phyloP scores from a whole-genome alignment of 2,888 invertebrate species.

The Drosophila ustulata region DNA sequence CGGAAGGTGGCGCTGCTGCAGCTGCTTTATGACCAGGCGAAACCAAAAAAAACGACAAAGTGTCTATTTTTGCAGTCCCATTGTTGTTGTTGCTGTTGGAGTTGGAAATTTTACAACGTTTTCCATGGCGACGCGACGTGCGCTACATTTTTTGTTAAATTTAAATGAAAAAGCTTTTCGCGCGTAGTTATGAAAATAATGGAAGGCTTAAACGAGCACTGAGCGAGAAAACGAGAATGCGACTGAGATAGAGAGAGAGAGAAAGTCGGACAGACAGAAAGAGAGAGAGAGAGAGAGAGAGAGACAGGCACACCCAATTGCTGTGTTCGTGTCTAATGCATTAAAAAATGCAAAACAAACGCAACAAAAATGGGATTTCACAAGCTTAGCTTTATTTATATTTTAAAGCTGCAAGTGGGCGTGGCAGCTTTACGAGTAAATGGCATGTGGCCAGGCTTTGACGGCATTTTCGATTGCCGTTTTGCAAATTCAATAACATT shows the following conservation, averaged over 20 bases:
- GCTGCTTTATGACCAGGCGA: constrained; percentile 71
- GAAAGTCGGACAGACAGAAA: background rate
- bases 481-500: constrained; percentile 71
- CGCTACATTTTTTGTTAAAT: constrained; percentile 63
- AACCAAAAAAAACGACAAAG: constrained; percentile 34
- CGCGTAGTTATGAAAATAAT: constrained; percentile 78
- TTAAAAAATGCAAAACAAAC: constrained; percentile 44
- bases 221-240: background rate
- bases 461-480: constrained; percentile 22
- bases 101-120: constrained; percentile 69
- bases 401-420: constrained; percentile 24
- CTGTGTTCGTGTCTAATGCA: constrained; percentile 50
- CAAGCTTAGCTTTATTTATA: constrained; percentile 42
- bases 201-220: constrained; percentile 49
- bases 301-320: constrained; percentile 5
- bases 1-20: constrained; percentile 77
- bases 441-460: constrained; percentile 48
- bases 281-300: background rate
- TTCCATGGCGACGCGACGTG: constrained; percentile 45
- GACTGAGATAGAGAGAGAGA: background rate
- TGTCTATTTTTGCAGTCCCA: constrained; percentile 58
- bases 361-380: constrained; percentile 62
- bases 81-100: constrained; percentile 45
- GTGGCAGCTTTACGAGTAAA: constrained; percentile 40
- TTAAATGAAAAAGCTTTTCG: constrained; percentile 79